Base-by-base conservation (phyloP, 1,140 invertebrate species). In the Venturia canescens region DNA sequence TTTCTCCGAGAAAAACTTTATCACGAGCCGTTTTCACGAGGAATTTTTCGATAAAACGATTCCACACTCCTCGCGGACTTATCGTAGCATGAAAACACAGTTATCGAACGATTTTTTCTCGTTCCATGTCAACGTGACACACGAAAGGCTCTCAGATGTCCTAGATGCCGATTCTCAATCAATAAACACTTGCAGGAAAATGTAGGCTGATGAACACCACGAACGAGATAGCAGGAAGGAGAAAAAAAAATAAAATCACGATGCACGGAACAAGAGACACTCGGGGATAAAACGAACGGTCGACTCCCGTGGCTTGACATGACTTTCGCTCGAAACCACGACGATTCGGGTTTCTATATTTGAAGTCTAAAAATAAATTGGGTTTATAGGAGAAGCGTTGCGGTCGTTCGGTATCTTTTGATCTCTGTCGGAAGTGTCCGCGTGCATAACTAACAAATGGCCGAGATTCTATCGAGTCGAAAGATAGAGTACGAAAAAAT, bases 301-400 rank as follows among this genome's bases (percentile, higher is more conserved):
- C n/a, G 50, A 53, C 50, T 53, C 50, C n/a, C 50, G 16, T 53
- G 50, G 18, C 50, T 53, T 53, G 50, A 53, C 50, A 53, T 9
- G n/a, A 53, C 18, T 53, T 53, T 53, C 50, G 50, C 50, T n/a
- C 50, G 50, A 53, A 53, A 53, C 50, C 50, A 53, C 50, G 50
- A 53, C 50, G 50, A 53, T 53, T 53, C 11, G 50, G 50, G 50
- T 53, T 53, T 53, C 50, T 53, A 53, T 53, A 53, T 53, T 53
- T 53, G 50, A 53, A 16, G n/a, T 53, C 50, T 53, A 53, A n/a
- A 53, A 53, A 53, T 53, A 53, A 53, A n/a, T 53, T 15, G n/a
- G 7, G 50, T 53, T 53, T 21, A 18, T 53, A 44, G 38, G 38
- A 44, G 38, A 1, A 21, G 50, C 50, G 50, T 53, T 53, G 50